Base-by-base conservation (phyloP, 2,797 vertebrate species). In the Urosaurus nigricauda region DNA sequence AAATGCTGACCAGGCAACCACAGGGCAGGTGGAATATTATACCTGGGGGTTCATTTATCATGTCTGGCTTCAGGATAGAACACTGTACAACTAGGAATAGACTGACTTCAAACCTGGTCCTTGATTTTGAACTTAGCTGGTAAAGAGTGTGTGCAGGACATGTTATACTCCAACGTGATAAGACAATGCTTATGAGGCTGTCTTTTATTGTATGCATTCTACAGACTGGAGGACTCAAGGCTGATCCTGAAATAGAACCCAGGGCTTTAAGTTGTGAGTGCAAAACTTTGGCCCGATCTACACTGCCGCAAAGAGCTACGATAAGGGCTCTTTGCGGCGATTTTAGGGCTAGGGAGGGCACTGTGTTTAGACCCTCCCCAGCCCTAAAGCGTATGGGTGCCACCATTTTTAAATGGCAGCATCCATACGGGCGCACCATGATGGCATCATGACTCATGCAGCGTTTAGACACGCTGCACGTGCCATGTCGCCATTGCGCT, bases 1-100 rank as follows among this genome's bases (percentile, higher is more conserved):
- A 86, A 82, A 53, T 82, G 84, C 84, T 89, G 88, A 89, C 84
- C 58, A 56, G 79, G 88, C 84, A 68, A 40, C 29, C 83, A 80
- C 29, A 32, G 63, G 68, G 83, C 77, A 63, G n/a, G 37, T 63
- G 58, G n/a, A n/a, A 86, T 65, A 19, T 16, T 77, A 79, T 37
- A 85, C 63, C 83, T 43, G 60, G 82, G 29, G 17, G 35, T n/a
- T 82, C 58, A 77, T 82, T 86, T 56, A 68, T 89, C 58, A 77
- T 47, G 29, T 32, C 11, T 81, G 78, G 77, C 71, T 43, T 89
- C 68, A 75, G 58, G 84, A 68, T 35, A 40, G 40, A 85, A 21
- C 9, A 32, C 32, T 8, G 16, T n/a, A 26, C 37, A 37, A 86
- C 14, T 26, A 26, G 56, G 5, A 37, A 17, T n/a, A n/a, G 35